Base-by-base conservation (phyloP, 2,888 invertebrate species). In the Noctua comes region DNA sequence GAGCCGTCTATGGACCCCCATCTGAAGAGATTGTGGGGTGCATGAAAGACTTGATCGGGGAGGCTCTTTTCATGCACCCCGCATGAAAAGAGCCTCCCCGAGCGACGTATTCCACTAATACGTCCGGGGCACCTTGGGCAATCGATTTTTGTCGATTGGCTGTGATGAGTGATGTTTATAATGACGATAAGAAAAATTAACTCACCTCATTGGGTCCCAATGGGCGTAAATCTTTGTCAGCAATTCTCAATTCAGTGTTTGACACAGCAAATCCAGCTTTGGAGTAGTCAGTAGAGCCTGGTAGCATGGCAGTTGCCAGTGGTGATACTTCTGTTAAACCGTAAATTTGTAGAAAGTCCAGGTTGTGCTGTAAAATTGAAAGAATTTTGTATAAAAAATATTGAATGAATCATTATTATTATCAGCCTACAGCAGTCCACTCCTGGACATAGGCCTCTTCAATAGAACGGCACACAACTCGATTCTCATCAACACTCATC, bases 311-410 rank as follows among this genome's bases (percentile, higher is more conserved):
- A 0, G 97, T 92, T 0, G 96, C 95, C 16, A 97, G 94, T 0
- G 98, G 98, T 0, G 98, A 97, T 6, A 97, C 95, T 94, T 98
- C 98, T 0, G 98, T 98, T 92, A 98, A 95, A 13, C 98, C 98
- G 90, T 98, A 98, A 24, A 97, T 95, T 95, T 97, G 95, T 11
- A 94, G 57, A 51, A 95, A 92, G 43, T 91, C 79, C 21, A 90
- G 78, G 1, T 83, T 83, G 48, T 91, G 90, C 93, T 94, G 66
- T 66, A 43, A 66, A 66, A n/a, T n/a, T 31, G 3, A 36, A 62
- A 62, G 18, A 27, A 16, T 59, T 27, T 57, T 4, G n/a, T 3
- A 6, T 5, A 31, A 18, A 18, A 59, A 13, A 59, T 10, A 4
- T 21, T 54, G 2, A 24, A 54, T 51, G 7, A 21, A 10, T 7